A percentile compares a stretch with the other conserved stretches of the same genome.
These are phyloP conservation scores for Gila orcuttii DNA, from an alignment of 2,113 vertebrate genomes.

Conservation along the genomic window DNA sequence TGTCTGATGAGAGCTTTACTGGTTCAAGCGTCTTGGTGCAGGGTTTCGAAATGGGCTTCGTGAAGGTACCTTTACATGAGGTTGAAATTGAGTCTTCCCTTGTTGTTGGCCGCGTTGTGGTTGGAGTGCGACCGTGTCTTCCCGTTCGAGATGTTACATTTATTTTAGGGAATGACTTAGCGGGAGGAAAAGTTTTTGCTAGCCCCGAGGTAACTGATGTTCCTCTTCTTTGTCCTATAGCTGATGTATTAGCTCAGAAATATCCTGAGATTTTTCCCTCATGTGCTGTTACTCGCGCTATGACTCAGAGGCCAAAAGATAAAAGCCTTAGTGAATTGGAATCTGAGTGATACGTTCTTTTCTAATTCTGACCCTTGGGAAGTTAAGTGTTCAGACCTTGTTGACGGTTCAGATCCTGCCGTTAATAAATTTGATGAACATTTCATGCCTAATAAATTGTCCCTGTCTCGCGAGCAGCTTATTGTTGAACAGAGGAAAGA, in stretches of 20 bases:
- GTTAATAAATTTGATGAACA: background rate
- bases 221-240: background rate
- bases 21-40: background rate
- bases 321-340: background rate
- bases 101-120: background rate
- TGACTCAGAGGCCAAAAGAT: background rate
- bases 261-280: background rate
- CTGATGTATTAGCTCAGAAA: background rate
- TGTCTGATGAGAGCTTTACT: background rate
- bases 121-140: constrained; percentile 2
- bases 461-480: background rate
- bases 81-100: background rate
- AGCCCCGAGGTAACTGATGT: background rate
- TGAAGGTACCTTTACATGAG: background rate
- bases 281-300: background rate
- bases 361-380: background rate
- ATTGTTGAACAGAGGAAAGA: background rate
- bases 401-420: background rate
- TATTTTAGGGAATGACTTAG: background rate
- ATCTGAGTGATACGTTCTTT: background rate
- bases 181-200: background rate
- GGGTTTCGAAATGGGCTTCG: background rate
- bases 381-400: background rate
- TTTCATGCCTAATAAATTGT: background rate
- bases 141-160: background rate